Base-by-base conservation (phyloP, 2,888 invertebrate genomes). In the Drosophila robusta region DNA sequence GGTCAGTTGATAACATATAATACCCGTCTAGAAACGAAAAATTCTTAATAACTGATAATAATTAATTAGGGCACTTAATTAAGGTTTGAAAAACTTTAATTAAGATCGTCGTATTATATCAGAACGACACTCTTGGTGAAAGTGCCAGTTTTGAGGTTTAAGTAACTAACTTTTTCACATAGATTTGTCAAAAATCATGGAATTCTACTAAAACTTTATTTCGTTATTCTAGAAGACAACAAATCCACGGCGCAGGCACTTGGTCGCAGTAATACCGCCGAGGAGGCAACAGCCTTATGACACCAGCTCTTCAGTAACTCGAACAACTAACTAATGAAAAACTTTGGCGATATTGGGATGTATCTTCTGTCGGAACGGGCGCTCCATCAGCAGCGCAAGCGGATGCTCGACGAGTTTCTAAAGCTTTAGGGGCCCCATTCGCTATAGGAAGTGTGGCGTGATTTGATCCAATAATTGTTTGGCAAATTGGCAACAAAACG, bases 231-330 rank as follows among this genome's bases (percentile, higher is more conserved):
- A 90, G 90, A 90, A 62, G 91, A 91, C 39, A 88, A 78, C 51
- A 81, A 90, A 55, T 47, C 73, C 26, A 29, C 80, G 45, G 47
- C 80, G 68, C 78, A 85, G 16, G 46, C 72, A 57, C 66, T 85
- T 46, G 82, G 81, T 22, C 89, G 90, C 56, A 80, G 82, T 78
- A 90, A 75, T 51, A 90, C 89, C 63, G 77, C 85, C 16, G 89
- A 90, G 75, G 90, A 91, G 73, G 82, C 91, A 54, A 89, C 91
- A 68, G 89, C 91, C 51, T 92, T 92, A 92, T 92, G 92, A 92
- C 91, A 92, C 79, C 92, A 92, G 76, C 89, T 92, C 56, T 92
- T 92, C 74, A 91, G 80, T 66, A 90, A 83, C 67, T 84, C 89
- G 49, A 91, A 89, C 70, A 91, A 92, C 89, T 91, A 91, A 89